phyloP scores from a whole-genome alignment of 2,888 invertebrate genomes.

The Drosophila flavopinicola region DNA sequence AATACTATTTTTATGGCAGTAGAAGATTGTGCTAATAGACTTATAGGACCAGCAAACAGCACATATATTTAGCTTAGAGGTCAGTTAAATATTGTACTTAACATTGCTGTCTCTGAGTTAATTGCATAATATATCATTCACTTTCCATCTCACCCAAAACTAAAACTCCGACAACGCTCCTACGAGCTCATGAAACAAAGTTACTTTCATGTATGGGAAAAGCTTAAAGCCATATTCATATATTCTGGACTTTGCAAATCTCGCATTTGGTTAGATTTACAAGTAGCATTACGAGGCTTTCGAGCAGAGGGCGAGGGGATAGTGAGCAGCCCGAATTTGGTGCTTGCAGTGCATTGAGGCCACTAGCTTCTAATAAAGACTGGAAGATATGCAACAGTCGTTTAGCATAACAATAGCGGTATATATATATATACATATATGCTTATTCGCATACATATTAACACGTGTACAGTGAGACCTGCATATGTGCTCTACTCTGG shows the following conservation, averaged over 20 bases:
- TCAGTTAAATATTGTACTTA: background rate
- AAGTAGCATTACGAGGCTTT: slow-evolving; percentile 18
- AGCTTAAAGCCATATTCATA: slow-evolving; percentile 16
- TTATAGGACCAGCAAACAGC: background rate
- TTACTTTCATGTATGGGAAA: slow-evolving; percentile 5
- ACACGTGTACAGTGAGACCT: slow-evolving; percentile 19
- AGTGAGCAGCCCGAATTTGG: slow-evolving; percentile 1
- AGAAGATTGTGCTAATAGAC: background rate
- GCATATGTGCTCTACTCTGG: slow-evolving; percentile 2
- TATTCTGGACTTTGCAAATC: slow-evolving; percentile 26
- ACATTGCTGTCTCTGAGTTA: background rate
- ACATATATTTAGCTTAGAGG: background rate
- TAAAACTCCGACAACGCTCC: background rate
- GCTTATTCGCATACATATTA: slow-evolving; percentile 9
- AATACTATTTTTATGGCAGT: background rate
- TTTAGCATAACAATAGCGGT: slow-evolving; percentile 64
- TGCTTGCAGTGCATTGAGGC: slow-evolving; percentile 18
- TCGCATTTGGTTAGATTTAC: slow-evolving; percentile 43
- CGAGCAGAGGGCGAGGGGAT: background rate
- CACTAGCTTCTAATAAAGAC: slow-evolving; percentile 54
- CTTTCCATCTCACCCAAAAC: background rate
- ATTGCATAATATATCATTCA: slow-evolving; percentile 4
- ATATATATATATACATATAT: slow-evolving; percentile 32
- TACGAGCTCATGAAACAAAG: slow-evolving; percentile 9
- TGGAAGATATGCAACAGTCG: slow-evolving; percentile 41